Conservation (phyloP, 2,113 vertebrate genomes). For the Datnioides undecimradiatus region DNA sequence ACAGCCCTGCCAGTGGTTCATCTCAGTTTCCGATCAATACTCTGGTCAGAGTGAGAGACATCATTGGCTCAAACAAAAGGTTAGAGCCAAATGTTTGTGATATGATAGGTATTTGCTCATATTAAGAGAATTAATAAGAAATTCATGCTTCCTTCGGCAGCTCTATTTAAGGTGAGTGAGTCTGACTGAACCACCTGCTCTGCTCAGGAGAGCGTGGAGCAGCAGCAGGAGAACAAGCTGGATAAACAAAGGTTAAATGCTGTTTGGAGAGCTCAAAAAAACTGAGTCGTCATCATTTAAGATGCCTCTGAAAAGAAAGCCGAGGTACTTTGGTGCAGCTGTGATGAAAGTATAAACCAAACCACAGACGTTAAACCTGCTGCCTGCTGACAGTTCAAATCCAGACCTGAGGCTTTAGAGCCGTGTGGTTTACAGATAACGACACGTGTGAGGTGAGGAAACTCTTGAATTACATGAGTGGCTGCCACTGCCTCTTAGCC, state of each 20-base stretch:
- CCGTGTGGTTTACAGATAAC: constrained; percentile 20
- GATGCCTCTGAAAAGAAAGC: not conserved
- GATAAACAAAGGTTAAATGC: not conserved
- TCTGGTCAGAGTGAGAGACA: not conserved
- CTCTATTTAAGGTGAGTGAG: not conserved
- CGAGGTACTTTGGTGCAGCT: not conserved
- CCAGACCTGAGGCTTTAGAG: constrained; percentile 33
- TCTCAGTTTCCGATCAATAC: constrained; percentile 26
- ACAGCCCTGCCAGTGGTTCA: not conserved
- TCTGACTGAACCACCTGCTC: not conserved
- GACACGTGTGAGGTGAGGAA: not conserved
- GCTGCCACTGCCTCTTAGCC: not conserved
- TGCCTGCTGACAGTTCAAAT: constrained; percentile 32
- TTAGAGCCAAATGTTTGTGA: not conserved
- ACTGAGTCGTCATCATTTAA: not conserved
- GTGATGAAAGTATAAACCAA: constrained; percentile 20
- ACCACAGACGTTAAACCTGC: constrained; percentile 1
- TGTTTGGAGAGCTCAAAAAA: not conserved
- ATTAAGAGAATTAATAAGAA: not conserved
- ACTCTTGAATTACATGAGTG: not conserved
- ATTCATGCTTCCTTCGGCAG: not conserved
- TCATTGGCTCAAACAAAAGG: not conserved
- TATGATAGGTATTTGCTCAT: not conserved
- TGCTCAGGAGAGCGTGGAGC: not conserved
- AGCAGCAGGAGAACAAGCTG: not conserved